A percentile compares a stretch with the other conserved stretches of the same genome.
Evolutionary conservation across 2,888 invertebrate species (phyloP).

Genomic region (Lasioglossum lativentre): DNA sequence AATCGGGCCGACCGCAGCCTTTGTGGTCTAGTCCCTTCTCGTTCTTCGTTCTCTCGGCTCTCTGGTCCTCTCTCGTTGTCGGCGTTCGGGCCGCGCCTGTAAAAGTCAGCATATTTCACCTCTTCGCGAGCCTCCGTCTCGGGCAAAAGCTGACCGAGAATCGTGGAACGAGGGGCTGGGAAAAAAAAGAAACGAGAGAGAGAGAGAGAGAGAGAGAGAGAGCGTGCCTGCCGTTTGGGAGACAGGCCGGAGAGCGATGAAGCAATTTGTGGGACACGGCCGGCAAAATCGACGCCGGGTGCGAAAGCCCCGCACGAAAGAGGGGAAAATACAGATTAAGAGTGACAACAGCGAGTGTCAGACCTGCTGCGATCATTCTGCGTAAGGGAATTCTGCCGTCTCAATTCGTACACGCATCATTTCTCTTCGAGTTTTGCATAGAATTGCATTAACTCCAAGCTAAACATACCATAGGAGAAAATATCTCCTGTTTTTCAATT

Average conservation of each 20-base stretch:
- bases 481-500: not conserved
- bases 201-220: constrained; percentile 1
- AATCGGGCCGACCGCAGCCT: constrained; percentile 83
- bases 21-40: constrained; percentile 79
- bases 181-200: too few relatives aligned
- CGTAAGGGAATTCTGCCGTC: not conserved
- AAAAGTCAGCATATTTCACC: constrained; percentile 84
- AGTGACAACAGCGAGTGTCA: constrained; percentile 35
- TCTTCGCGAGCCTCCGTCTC: constrained; percentile 57
- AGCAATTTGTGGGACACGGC: constrained; percentile 52
- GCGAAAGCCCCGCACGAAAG: constrained; percentile 17
- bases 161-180: constrained; percentile 27
- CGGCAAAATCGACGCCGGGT: constrained; percentile 23
- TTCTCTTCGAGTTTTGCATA: not conserved
- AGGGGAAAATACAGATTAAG: constrained; percentile 34
- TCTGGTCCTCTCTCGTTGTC: constrained; percentile 55
- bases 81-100: constrained; percentile 72
- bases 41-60: constrained; percentile 58
- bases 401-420: not conserved
- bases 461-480: not conserved
- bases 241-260: constrained; percentile 51
- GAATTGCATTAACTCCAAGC: not conserved
- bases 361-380: not conserved
- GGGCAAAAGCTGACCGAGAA: constrained; percentile 56
- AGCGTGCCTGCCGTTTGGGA: not conserved